A percentile compares a stretch with the other conserved stretches of the same genome.
phyloP scores from a whole-genome alignment of 1,140 invertebrate genomes.

The Drosophila pseudoananassae region DNA sequence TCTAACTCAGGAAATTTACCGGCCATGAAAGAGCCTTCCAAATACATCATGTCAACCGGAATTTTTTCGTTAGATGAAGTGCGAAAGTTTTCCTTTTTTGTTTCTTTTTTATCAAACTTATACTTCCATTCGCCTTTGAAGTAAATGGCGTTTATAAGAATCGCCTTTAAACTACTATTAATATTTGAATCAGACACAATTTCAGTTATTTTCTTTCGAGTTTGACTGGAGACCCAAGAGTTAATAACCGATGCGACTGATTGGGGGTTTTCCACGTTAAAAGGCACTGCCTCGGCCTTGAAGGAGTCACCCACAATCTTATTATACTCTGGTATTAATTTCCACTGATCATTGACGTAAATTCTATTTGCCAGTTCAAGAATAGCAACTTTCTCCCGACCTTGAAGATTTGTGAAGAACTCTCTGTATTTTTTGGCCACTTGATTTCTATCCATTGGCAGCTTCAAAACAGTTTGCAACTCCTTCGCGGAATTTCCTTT shows the following conservation, averaged over 20 bases:
- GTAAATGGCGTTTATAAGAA: conserved; percentile 88
- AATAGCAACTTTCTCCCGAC: conserved; percentile 38
- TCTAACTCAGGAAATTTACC: conserved; percentile 46
- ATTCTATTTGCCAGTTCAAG: conserved; percentile 68
- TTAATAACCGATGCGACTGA: conserved; percentile 85
- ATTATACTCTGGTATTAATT: conserved; percentile 43
- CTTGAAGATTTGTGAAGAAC: not conserved
- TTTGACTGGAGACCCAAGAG: conserved; percentile 85
- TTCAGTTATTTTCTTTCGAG: conserved; percentile 86
- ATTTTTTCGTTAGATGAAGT: conserved; percentile 38
- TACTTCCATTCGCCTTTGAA: conserved; percentile 84
- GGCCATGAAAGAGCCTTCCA: conserved; percentile 65
- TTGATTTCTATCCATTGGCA: conserved; percentile 56
- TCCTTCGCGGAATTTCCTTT: conserved; percentile 85
- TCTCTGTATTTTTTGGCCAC: conserved; percentile 40
- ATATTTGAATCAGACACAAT: conserved; percentile 76
- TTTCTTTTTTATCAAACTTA: conserved; percentile 31
- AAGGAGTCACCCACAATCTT: conserved; percentile 45
- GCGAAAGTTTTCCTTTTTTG: conserved; percentile 41
- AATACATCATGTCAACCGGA: conserved; percentile 85
- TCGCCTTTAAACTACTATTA: too few relatives aligned
- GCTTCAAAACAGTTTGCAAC: conserved; percentile 83
- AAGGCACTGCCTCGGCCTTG: conserved; percentile 66
- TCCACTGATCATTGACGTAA: conserved; percentile 51
- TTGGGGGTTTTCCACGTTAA: conserved; percentile 83